Conservation (phyloP, 2,113 vertebrate species). For the Propithecus coquereli region DNA sequence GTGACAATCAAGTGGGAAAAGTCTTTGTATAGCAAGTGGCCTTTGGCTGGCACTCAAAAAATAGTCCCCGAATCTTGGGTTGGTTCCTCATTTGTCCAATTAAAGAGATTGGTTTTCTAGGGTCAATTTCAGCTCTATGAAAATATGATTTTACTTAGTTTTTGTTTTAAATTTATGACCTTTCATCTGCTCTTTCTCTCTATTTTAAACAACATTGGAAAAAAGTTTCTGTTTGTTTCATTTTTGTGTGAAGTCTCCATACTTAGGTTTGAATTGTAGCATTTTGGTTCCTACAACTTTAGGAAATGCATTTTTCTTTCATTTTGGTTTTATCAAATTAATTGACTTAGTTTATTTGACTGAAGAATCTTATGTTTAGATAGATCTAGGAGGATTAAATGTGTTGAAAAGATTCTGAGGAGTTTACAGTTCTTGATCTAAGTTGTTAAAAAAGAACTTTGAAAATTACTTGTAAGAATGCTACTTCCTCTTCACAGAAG, state of each 20-base stretch:
- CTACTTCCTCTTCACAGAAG: constrained; percentile 47
- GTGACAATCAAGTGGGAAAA: background rate
- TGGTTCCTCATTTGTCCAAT: background rate
- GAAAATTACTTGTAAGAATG: constrained; percentile 39
- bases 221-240: background rate
- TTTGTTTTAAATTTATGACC: background rate
- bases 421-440: constrained; percentile 49
- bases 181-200: background rate
- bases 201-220: background rate
- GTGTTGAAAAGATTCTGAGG: background rate
- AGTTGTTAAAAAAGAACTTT: constrained; percentile 14
- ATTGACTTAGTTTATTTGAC: background rate
- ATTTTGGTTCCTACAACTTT: background rate
- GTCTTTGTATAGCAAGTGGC: background rate
- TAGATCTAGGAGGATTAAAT: background rate
- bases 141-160: constrained; percentile 5
- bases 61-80: background rate
- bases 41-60: background rate
- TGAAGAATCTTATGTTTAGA: background rate
- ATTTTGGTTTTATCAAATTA: background rate
- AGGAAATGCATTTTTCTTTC: background rate
- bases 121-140: background rate
- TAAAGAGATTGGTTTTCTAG: background rate
- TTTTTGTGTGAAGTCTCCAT: constrained; percentile 30
- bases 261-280: background rate